Conservation (phyloP, 2,113 vertebrate species). For the Tenrec ecaudatus region DNA sequence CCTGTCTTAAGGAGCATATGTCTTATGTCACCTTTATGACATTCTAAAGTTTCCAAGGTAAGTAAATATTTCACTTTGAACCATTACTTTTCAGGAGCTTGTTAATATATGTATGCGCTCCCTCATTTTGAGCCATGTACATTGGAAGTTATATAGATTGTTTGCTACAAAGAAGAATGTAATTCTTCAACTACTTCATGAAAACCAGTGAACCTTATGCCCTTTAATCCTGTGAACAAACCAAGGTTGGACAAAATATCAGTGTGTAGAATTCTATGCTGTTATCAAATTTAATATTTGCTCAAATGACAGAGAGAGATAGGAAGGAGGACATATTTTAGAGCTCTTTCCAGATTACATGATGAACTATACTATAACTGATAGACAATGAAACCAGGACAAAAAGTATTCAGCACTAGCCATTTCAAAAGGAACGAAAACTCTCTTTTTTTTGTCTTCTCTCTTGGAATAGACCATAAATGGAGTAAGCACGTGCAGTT, state of each 20-base stretch:
- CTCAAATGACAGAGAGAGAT: not conserved
- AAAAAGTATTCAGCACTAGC: conserved; percentile 13
- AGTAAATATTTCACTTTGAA: not conserved
- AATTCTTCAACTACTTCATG: not conserved
- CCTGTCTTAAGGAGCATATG: not conserved
- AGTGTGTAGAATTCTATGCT: not conserved
- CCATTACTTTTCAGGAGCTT: not conserved
- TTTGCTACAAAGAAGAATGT: conserved; percentile 8
- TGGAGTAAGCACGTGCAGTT: conserved; percentile 75
- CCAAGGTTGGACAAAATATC: not conserved
- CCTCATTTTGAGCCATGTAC: not conserved
- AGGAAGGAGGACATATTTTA: not conserved
- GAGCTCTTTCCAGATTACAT: conserved; percentile 32
- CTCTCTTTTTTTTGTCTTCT: conserved; percentile 60
- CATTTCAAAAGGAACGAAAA: conserved; percentile 43
- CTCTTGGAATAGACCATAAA: conserved; percentile 77
- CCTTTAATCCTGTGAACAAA: not conserved
- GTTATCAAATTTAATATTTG: conserved; percentile 54
- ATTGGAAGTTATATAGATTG: not conserved
- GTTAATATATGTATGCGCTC: not conserved
- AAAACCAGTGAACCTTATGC: not conserved
- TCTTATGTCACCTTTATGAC: not conserved
- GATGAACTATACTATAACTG: conserved; percentile 20
- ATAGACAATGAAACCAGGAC: conserved; percentile 1
- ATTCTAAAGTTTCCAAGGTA: not conserved